Evolutionary conservation across 2,797 vertebrate genomes (phyloP).

Genomic region (Anguilla anguilla): DNA sequence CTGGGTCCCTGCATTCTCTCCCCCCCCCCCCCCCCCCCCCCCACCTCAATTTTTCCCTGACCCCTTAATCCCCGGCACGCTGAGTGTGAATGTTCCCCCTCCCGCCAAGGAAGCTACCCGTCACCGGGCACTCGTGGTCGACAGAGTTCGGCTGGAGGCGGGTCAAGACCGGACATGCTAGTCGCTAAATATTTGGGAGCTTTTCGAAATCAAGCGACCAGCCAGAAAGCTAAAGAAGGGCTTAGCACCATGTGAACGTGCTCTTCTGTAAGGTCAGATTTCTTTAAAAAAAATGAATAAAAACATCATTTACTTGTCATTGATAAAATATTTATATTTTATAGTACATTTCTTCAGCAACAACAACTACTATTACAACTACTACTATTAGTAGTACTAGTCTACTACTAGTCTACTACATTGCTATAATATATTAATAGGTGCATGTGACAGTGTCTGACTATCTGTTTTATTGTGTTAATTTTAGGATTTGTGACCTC

Average conservation of each 20-base stretch:
- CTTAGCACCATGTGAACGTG: not conserved
- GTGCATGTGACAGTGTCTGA: not conserved
- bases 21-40: constrained; percentile 40
- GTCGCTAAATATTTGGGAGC: not conserved
- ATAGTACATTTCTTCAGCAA: too few species aligned
- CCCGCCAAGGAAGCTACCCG: not conserved
- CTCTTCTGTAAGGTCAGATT: not conserved
- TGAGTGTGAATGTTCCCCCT: constrained; percentile 41
- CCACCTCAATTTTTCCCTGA: constrained; percentile 36
- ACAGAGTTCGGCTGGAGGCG: not conserved
- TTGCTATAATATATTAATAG: too few species aligned
- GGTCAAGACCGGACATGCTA: not conserved
- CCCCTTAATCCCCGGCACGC: constrained; percentile 39
- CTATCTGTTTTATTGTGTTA: not conserved
- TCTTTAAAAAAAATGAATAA: too few species aligned
- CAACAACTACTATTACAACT: too few species aligned
- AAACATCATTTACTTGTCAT: too few species aligned
- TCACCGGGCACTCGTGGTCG: constrained; percentile 11
- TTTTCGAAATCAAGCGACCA: not conserved
- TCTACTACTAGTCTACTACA: too few species aligned
- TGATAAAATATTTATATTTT: too few species aligned
- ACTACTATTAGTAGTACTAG: too few species aligned
- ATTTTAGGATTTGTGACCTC: not conserved
- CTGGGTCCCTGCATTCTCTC: constrained; percentile 20
- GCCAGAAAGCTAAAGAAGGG: not conserved